These are phyloP conservation scores for Mus minutoides DNA, from an alignment of 2,797 vertebrate species.

Conservation along the genomic window DNA sequence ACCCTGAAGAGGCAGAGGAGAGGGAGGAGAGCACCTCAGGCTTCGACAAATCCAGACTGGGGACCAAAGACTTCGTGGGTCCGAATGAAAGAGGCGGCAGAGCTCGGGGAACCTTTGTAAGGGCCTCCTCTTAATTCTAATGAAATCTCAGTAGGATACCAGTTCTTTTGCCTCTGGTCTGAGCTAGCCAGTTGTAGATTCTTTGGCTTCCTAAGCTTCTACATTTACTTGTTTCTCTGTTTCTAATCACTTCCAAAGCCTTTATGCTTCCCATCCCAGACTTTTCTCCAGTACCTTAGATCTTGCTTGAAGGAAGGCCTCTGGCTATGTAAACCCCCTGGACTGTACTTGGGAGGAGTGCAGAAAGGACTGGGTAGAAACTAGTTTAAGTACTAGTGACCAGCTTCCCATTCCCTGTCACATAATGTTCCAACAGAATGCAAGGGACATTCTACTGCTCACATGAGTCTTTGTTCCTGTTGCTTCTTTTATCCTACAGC, in stretches of 20 bases:
- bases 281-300: neutral
- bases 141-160: neutral
- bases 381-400: neutral
- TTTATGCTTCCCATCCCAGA: neutral
- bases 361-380: neutral
- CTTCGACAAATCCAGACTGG: constrained; percentile 90
- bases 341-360: neutral
- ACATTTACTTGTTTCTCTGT: neutral
- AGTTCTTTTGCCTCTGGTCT: neutral
- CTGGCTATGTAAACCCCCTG: neutral
- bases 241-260: constrained; percentile 22
- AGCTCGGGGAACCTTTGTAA: constrained; percentile 94
- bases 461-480: neutral
- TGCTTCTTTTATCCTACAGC: constrained; percentile 83
- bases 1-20: constrained; percentile 88
- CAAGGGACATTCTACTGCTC: neutral
- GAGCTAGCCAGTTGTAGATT: neutral
- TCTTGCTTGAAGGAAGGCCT: neutral
- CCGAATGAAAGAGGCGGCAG: constrained; percentile 88
- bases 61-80: constrained; percentile 90
- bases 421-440: neutral
- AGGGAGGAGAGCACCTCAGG: constrained; percentile 90
- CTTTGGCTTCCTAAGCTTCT: neutral
- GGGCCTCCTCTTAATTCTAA: constrained; percentile 71
- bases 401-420: neutral